phyloP scores from a whole-genome alignment of 2,113 vertebrate genomes.

The Ammodytes dubius region DNA sequence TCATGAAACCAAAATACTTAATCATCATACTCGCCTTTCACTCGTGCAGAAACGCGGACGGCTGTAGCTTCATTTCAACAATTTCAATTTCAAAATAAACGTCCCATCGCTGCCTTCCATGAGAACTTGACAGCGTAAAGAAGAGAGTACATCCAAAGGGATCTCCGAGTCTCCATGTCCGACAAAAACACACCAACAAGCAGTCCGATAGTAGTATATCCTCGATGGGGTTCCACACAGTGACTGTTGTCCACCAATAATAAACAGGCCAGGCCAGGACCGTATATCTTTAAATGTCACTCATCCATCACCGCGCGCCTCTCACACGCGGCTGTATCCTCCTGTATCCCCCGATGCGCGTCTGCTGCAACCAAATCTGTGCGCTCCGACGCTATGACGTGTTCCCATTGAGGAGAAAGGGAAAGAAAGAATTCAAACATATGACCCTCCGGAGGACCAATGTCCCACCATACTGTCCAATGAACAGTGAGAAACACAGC shows the following conservation, averaged over 20 bases:
- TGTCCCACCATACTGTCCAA: not conserved
- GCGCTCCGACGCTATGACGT: slow-evolving; percentile 59
- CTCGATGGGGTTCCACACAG: not conserved
- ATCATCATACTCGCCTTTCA: slow-evolving; percentile 38
- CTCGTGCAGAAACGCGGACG: slow-evolving; percentile 11
- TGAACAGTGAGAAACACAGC: not conserved
- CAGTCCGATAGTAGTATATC: not conserved
- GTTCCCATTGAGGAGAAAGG: slow-evolving; percentile 64
- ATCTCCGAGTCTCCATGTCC: slow-evolving; percentile 9
- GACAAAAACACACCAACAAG: slow-evolving; percentile 1
- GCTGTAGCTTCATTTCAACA: slow-evolving; percentile 1
- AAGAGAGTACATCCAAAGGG: slow-evolving; percentile 18
- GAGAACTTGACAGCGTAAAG: slow-evolving; percentile 38
- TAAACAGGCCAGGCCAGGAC: slow-evolving; percentile 7
- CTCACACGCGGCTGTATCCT: slow-evolving; percentile 28
- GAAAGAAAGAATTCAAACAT: slow-evolving; percentile 7
- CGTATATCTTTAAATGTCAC: slow-evolving; percentile 36
- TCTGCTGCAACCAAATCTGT: slow-evolving; percentile 51
- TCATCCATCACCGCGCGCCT: slow-evolving; percentile 10
- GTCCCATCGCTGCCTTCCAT: slow-evolving; percentile 11
- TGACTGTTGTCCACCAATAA: not conserved
- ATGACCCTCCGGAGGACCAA: slow-evolving; percentile 18
- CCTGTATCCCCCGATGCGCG: slow-evolving; percentile 56
- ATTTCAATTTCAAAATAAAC: slow-evolving; percentile 31
- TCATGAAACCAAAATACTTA: not conserved